Conservation (phyloP, 2,797 vertebrate genomes). For the Neosilurus mollespiculum region DNA sequence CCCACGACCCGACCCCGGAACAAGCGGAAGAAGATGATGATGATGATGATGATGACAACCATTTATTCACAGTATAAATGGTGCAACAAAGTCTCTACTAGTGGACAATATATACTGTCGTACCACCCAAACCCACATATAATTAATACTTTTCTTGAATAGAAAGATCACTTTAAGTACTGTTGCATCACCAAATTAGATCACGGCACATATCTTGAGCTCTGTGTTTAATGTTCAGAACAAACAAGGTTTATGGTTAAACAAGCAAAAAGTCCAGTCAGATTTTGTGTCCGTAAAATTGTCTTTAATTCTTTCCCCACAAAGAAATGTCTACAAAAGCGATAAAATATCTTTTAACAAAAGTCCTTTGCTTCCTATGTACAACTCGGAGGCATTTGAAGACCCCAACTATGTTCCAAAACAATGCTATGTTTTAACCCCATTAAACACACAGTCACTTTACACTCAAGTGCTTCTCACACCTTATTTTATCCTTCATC, state of each 20-base stretch:
- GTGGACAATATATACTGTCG: too few species aligned
- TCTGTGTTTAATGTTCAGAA: background rate
- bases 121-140: too few species aligned
- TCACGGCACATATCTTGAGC: background rate
- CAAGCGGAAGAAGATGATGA: too few species aligned
- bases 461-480: background rate
- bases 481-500: background rate
- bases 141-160: too few species aligned
- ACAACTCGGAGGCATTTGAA: slow-evolving; percentile 82
- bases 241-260: background rate
- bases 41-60: too few species aligned
- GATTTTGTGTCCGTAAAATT: slow-evolving; percentile 82
- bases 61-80: too few species aligned
- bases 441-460: background rate
- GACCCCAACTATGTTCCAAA: slow-evolving; percentile 67
- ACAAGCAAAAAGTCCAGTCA: slow-evolving; percentile 61
- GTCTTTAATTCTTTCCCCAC: slow-evolving; percentile 85
- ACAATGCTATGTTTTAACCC: slow-evolving; percentile 43
- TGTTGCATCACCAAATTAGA: background rate
- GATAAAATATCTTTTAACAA: slow-evolving; percentile 94
- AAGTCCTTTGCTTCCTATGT: slow-evolving; percentile 88
- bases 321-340: slow-evolving; percentile 95
- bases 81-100: too few species aligned
- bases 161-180: too few species aligned
- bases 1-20: too few species aligned